These are phyloP conservation scores for Rhopilema esculentum DNA, from an alignment of 30 jellyfish, hydroid and myxozoan genomes.

Conservation along the genomic window DNA sequence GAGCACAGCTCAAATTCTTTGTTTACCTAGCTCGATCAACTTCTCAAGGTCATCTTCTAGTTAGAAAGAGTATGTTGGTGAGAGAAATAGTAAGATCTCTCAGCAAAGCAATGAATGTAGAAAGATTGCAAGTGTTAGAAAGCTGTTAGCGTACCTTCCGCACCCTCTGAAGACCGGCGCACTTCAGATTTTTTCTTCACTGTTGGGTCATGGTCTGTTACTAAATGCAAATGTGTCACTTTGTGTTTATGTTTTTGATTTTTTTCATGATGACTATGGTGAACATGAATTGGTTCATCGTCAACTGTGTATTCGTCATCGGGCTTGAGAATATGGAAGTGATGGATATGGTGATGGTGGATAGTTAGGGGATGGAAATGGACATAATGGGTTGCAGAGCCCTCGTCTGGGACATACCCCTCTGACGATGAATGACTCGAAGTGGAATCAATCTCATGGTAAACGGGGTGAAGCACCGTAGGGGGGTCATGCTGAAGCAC, in stretches of 20 bases:
- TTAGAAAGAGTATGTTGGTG: no score
- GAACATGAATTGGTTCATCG: constrained; percentile 53
- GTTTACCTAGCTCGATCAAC: no score
- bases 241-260: neutral
- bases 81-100: no score
- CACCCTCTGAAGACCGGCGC: constrained; percentile 14
- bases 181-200: constrained; percentile 47
- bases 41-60: no score
- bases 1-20: no score
- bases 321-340: constrained; percentile 65
- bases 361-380: constrained; percentile 68
- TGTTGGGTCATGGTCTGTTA: constrained; percentile 32
- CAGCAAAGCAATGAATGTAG: constrained; percentile 7
- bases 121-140: neutral
- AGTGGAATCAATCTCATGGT: constrained; percentile 62
- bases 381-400: constrained; percentile 63
- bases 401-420: constrained; percentile 74
- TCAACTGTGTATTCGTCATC: constrained; percentile 58
- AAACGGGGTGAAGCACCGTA: constrained; percentile 62
- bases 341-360: constrained; percentile 72
- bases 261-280: constrained; percentile 9
- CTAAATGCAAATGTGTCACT: constrained; percentile 7
- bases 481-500: constrained; percentile 61
- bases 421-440: constrained; percentile 24
- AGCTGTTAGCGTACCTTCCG: constrained; percentile 71